These are phyloP conservation scores for Mellivora capensis DNA, from an alignment of 2,113 vertebrate genomes.

Conservation along the genomic window DNA sequence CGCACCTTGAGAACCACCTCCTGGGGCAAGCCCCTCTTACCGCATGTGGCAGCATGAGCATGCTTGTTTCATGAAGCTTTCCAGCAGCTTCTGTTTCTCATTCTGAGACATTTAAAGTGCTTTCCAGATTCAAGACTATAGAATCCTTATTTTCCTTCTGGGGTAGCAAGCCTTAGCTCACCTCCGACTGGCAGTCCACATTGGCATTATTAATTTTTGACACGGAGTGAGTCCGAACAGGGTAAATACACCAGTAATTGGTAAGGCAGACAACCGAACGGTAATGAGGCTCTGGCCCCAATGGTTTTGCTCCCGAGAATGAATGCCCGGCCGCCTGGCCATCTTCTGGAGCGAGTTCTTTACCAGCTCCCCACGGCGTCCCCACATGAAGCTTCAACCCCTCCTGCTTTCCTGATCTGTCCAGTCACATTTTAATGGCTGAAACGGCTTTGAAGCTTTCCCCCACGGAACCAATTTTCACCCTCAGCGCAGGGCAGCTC, in stretches of 20 bases:
- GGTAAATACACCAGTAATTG: conserved; percentile 70
- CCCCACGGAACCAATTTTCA: conserved; percentile 81
- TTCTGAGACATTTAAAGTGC: background rate
- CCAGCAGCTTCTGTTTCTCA: background rate
- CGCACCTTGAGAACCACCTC: background rate
- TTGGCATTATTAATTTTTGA: conserved; percentile 75
- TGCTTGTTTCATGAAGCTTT: background rate
- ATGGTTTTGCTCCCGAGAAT: conserved; percentile 19
- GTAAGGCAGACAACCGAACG: conserved; percentile 64
- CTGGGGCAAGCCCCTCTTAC: no score
- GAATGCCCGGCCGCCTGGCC: conserved; percentile 37
- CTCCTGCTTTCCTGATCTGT: conserved; percentile 76
- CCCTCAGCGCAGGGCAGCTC: conserved; percentile 74
- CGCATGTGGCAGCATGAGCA: background rate
- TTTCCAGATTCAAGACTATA: background rate
- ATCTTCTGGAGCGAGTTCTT: conserved; percentile 67
- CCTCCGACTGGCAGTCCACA: conserved; percentile 6
- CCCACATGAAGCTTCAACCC: conserved; percentile 60
- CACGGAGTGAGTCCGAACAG: conserved; percentile 47
- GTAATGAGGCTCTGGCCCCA: conserved; percentile 71
- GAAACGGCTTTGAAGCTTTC: conserved; percentile 81
- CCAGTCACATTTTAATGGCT: conserved; percentile 81
- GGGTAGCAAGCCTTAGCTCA: conserved; percentile 11
- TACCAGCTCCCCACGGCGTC: conserved; percentile 64
- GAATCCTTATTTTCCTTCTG: background rate